These are phyloP conservation scores for Threskiornis aethiopicus DNA, from an alignment of 2,797 vertebrate species.

Conservation along the genomic window DNA sequence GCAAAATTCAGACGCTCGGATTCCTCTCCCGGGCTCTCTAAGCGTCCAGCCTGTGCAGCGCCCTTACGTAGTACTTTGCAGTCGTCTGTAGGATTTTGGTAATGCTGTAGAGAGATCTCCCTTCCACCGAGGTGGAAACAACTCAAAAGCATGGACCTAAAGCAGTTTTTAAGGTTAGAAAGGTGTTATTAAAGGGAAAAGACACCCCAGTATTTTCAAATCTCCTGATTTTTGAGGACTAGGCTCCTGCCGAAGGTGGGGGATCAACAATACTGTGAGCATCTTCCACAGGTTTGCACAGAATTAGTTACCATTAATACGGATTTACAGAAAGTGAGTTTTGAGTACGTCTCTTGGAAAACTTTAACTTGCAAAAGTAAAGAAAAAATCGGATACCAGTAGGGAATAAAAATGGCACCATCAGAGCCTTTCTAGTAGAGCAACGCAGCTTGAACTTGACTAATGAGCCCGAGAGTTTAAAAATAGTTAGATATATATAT, in stretches of 20 bases:
- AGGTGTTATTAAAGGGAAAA: background rate
- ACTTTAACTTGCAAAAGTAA: background rate
- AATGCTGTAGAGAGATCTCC: fast-evolving
- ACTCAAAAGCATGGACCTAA: background rate
- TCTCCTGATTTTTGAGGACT: background rate
- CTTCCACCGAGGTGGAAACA: background rate
- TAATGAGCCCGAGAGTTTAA: conserved; percentile 42
- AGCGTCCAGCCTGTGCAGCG: background rate
- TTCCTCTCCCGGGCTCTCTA: background rate
- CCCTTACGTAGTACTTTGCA: background rate
- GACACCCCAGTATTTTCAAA: background rate
- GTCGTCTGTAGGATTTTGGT: background rate
- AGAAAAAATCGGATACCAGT: background rate
- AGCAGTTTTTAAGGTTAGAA: background rate
- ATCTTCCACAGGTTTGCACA: background rate
- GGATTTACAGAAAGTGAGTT: background rate
- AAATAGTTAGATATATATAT: background rate
- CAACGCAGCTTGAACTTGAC: conserved; percentile 55
- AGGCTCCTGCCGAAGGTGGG: background rate
- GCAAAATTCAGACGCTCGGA: background rate
- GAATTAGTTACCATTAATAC: background rate
- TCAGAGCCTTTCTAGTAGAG: conserved; percentile 31
- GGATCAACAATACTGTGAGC: background rate
- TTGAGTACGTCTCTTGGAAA: background rate
- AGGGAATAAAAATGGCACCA: conserved; percentile 20